phyloP scores from a whole-genome alignment of 2,888 invertebrate genomes.

The Acleris laterana region DNA sequence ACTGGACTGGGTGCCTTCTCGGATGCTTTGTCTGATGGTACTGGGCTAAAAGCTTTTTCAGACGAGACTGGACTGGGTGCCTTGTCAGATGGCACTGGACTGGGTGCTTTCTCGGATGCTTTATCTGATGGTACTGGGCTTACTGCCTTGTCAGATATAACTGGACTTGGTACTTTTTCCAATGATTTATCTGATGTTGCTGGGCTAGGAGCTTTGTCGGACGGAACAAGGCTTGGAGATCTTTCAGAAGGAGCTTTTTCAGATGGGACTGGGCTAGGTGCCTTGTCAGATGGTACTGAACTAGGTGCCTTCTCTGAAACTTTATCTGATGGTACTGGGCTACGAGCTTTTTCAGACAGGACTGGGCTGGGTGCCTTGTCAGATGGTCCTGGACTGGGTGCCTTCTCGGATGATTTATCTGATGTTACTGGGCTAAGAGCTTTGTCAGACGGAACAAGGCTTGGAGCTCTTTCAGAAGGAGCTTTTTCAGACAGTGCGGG shows the following conservation, averaged over 20 bases:
- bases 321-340: conserved; percentile 31
- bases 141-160: background rate
- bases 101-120: background rate
- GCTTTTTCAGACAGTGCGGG: background rate
- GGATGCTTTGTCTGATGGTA: background rate
- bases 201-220: conserved; percentile 1
- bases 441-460: conserved; percentile 26
- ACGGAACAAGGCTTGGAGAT: conserved; percentile 15
- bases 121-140: conserved; percentile 27
- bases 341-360: conserved; percentile 22
- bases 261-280: conserved; percentile 13
- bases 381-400: background rate
- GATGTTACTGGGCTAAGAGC: conserved; percentile 24
- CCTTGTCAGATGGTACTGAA: background rate
- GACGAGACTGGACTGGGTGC: background rate
- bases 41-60: background rate
- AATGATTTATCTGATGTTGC: conserved; percentile 30
- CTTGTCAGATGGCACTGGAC: conserved; percentile 2
- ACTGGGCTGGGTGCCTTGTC: background rate
- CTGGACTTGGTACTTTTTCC: conserved; percentile 10
- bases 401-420: conserved; percentile 30
- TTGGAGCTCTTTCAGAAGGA: too few species aligned
- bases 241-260: conserved; percentile 20
- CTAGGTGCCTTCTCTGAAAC: conserved; percentile 25
- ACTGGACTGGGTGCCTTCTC: too few species aligned